A percentile compares a stretch with the other conserved stretches of the same genome.
Evolutionary conservation across 1,140 invertebrate species (phyloP).

Genomic region (Olivierus martensii): DNA sequence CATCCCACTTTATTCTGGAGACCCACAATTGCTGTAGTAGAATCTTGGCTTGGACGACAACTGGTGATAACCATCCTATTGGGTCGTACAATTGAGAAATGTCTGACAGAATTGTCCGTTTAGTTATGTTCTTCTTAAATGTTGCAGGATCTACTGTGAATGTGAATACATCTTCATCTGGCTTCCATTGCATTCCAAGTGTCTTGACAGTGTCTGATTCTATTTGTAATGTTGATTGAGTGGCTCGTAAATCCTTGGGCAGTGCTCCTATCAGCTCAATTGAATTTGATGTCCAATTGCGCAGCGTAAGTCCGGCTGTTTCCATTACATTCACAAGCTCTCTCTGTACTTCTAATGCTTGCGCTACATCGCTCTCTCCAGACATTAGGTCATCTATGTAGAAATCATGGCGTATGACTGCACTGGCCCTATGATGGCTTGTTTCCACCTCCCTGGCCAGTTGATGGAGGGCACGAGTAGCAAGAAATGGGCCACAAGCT

Average conservation of each 20-base stretch:
- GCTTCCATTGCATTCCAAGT: conserved; percentile 4
- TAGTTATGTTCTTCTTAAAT: conserved; percentile 6
- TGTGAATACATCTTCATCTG: background rate
- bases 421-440: conserved; percentile 16
- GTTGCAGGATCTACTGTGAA: background rate
- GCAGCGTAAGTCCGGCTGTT: conserved; percentile 26
- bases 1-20: conserved; percentile 15
- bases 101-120: conserved; percentile 11
- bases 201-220: background rate
- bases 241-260: background rate
- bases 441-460: conserved; percentile 21
- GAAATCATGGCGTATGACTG: conserved; percentile 18
- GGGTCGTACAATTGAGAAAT: conserved; percentile 17
- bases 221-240: background rate
- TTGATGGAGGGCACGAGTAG: conserved; percentile 22
- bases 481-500: conserved; percentile 23
- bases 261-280: background rate
- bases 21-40: conserved; percentile 15
- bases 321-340: conserved; percentile 23
- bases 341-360: conserved; percentile 17
- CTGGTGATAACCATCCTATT: conserved; percentile 12
- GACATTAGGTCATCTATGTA: conserved; percentile 30
- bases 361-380: conserved; percentile 20
- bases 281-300: conserved; percentile 29
- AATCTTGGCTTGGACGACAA: conserved; percentile 13